Evolutionary conservation across 2,888 invertebrate species (phyloP).

Genomic region (Tenthredo distinguenda): DNA sequence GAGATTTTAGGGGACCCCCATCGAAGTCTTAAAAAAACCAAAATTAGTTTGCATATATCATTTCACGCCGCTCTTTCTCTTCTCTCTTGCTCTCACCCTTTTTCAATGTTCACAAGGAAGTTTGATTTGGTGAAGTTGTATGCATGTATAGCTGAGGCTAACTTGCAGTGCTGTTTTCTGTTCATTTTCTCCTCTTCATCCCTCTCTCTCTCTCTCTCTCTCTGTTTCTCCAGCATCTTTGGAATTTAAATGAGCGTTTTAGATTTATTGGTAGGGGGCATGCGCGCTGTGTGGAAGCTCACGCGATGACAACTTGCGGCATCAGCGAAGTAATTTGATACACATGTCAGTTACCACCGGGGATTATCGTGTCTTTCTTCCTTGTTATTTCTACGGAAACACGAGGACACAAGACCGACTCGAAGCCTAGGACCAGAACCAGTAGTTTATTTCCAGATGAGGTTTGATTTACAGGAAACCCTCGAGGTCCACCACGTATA

Average conservation of each 20-base stretch:
- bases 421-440: slow-evolving; percentile 17
- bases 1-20: slow-evolving; percentile 14
- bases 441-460: slow-evolving; percentile 47
- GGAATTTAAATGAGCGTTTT: slow-evolving; percentile 56
- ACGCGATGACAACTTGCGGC: slow-evolving; percentile 58
- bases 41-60: slow-evolving; percentile 56
- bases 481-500: slow-evolving; percentile 20
- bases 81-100: neutral
- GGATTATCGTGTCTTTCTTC: slow-evolving; percentile 49
- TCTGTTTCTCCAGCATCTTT: slow-evolving; percentile 26
- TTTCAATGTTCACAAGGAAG: neutral
- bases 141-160: neutral
- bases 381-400: slow-evolving; percentile 46
- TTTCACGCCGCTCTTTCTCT: slow-evolving; percentile 11
- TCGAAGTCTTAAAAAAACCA: slow-evolving; percentile 54
- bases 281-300: slow-evolving; percentile 49
- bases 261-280: slow-evolving; percentile 56
- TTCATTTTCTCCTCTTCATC: neutral
- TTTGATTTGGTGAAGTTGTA: neutral
- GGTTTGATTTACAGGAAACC: slow-evolving; percentile 42
- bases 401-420: slow-evolving; percentile 1
- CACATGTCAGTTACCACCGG: slow-evolving; percentile 46
- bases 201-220: slow-evolving; percentile 1
- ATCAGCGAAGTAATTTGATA: slow-evolving; percentile 52
- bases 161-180: neutral